Evolutionary conservation across 1,140 invertebrate genomes (phyloP), one percentile per base, ranked within the genome.

Genomic region (Drosophila cardini): DNA sequence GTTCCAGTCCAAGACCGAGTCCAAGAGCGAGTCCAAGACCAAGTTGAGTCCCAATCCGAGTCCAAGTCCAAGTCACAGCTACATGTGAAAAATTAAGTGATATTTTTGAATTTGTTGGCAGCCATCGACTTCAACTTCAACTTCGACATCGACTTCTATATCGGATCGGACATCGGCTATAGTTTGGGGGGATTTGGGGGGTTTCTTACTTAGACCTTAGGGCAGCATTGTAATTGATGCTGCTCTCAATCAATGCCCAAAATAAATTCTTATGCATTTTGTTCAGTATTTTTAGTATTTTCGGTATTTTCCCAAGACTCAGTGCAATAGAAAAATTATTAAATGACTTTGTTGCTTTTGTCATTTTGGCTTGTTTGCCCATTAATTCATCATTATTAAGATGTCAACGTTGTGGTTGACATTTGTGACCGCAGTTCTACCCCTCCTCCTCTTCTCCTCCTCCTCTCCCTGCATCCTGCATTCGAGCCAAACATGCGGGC

Each of bases 301-400:
- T n/a, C n/a, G n/a, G n/a, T n/a, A 64, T 53, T 80, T 80, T 74
- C 62, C 60, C 71, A 74, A 63, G 60, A 69, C 26, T 21, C 62
- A 85, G 64, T 60, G 62, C 53, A 85, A 87, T 80, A 89, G 85
- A 80, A 80, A 84, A 82, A 78, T 89, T 89, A 89, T 89, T 71
- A 89, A 89, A 90, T 79, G 84, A 38, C 67, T 26, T 26, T 56
- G 63, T 71, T 77, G 71, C 40, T 61, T 45, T 83, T 86, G 79
- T 89, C 77, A 46, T 67, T 26, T 70, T 65, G 79, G 65, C 70
- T 82, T 87, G 83, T 87, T 87, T 87, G 80, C 77, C 84, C 84
- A 89, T 89, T 89, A 89, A 89, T 89, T 89, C 84, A 89, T 89
- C 84, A 89, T 89, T 89, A 89, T 89, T 89, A 89, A 89, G 84